Evolutionary conservation across 2,888 invertebrate genomes (phyloP), one percentile per base, ranked within the genome.

Genomic region (Dicycla oo): DNA sequence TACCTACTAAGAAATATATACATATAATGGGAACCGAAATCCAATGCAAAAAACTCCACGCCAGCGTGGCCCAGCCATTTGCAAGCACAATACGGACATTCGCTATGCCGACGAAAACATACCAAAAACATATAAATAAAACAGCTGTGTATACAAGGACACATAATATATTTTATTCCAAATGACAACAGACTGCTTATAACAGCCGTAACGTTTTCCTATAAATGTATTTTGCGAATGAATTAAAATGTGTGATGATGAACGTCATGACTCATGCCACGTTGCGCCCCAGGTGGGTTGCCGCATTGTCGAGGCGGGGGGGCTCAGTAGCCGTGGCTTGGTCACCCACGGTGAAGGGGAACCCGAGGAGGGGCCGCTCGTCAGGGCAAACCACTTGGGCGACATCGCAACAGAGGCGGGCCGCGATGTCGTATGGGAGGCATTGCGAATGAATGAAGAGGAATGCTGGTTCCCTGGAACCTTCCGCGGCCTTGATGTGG

Each of bases 21-120:
- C 3, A 38, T 15, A 47, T 57, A 62, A 57, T 11, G 40, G 18
- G 5, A 58, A 71, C 30, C 45, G 67, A 63, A 68, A 76, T n/a
- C 20, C 13, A 82, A 56, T 43, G 20, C 18, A 45, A 73, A 64
- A n/a, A 67, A 60, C 26, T 64, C 49, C 45, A 67, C 71, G 69
- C 75, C 62, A 82, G 75, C 82, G 73, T 61, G 70, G 64, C 56
- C 20, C 34, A 75, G 66, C 53, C 40, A 64, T 78, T 82, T 51
- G 73, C 74, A 73, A 62, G 68, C 80, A 69, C 51, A 43, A 61
- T 30, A 54, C 13, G 26, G 13, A 47, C 45, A 83, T 80, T 80
- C 80, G 83, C 80, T 53, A 60, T 56, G 80, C 61, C 49, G 56
- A 51, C 49, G 58, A 64, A 56, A 69, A 69, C 43, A 54, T 69